These are phyloP conservation scores for Flexamia atlantica DNA, from an alignment of 2,888 invertebrate genomes.

Conservation along the genomic window DNA sequence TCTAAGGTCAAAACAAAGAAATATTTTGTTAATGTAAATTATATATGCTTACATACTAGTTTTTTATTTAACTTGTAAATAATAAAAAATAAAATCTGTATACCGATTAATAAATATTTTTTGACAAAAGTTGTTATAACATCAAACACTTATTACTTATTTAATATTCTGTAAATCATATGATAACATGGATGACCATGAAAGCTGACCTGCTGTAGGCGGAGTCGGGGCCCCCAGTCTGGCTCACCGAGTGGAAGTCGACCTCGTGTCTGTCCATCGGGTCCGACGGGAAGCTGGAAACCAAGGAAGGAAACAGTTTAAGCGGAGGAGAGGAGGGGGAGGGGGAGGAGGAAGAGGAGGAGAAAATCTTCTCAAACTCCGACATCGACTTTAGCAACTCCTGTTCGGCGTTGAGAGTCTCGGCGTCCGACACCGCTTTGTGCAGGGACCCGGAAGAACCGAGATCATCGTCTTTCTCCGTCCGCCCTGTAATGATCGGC, in stretches of 20 bases:
- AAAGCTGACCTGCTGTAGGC: constrained; percentile 92
- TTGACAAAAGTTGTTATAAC: no score
- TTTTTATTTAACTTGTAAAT: no score
- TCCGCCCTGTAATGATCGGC: constrained; percentile 26
- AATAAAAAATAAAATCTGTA: no score
- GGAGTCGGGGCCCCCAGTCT: constrained; percentile 80
- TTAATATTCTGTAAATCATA: no score
- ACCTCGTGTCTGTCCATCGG: constrained; percentile 1
- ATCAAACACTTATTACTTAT: no score
- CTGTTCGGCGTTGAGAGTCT: constrained; percentile 68
- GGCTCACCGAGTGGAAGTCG: constrained; percentile 5
- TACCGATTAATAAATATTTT: no score
- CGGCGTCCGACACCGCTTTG: constrained; percentile 59
- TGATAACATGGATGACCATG: no score
- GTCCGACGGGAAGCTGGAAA: constrained; percentile 63
- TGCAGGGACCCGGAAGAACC: constrained; percentile 28
- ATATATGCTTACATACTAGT: no score
- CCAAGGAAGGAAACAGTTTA: constrained; percentile 66
- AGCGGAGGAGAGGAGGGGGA: constrained; percentile 64
- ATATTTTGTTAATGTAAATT: no score
- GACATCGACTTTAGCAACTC: constrained; percentile 70
- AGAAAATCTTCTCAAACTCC: constrained; percentile 70
- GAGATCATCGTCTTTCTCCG: constrained; percentile 36
- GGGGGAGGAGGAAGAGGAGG: constrained; percentile 65
- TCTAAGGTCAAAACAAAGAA: no score